Percentiles rank a stretch among this genome's conserved stretches.
These are phyloP conservation scores for Ceriagrion tenellum DNA, from an alignment of 2,888 invertebrate species.

Conservation along the genomic window DNA sequence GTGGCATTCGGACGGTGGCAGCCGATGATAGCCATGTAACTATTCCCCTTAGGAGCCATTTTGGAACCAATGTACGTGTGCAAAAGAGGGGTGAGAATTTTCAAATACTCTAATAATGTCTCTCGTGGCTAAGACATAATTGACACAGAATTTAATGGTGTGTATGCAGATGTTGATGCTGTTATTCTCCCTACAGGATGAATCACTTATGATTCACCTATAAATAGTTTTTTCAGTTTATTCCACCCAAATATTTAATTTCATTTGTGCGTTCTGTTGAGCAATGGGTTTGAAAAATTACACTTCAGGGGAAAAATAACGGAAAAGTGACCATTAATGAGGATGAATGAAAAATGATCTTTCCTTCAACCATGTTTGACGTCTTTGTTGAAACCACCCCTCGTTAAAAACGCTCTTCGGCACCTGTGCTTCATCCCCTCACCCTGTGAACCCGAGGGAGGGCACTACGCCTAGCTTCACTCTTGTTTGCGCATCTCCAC, in stretches of 20 bases:
- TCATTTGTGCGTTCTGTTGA: background rate
- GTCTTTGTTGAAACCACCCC: conserved; percentile 29
- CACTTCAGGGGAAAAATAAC: background rate
- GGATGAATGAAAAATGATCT: background rate
- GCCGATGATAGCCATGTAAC: too few species aligned
- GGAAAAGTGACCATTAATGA: background rate
- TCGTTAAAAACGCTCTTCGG: background rate
- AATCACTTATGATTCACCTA: background rate
- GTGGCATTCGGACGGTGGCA: too few species aligned
- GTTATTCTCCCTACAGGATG: too few species aligned
- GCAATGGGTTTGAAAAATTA: background rate
- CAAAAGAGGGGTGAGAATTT: too few species aligned
- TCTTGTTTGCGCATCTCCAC: conserved; percentile 22
- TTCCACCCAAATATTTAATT: background rate
- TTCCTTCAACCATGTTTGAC: background rate
- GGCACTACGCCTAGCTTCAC: background rate
- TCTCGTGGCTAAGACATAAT: too few species aligned
- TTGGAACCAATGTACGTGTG: too few species aligned
- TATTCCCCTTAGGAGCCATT: too few species aligned
- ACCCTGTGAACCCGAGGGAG: background rate
- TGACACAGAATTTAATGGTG: too few species aligned
- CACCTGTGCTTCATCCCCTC: conserved; percentile 7
- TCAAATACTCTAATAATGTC: too few species aligned
- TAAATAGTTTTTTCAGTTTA: background rate
- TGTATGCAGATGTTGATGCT: too few species aligned